phyloP scores from a whole-genome alignment of 2,888 invertebrate genomes.

The Rotaria magnacalcarata region DNA sequence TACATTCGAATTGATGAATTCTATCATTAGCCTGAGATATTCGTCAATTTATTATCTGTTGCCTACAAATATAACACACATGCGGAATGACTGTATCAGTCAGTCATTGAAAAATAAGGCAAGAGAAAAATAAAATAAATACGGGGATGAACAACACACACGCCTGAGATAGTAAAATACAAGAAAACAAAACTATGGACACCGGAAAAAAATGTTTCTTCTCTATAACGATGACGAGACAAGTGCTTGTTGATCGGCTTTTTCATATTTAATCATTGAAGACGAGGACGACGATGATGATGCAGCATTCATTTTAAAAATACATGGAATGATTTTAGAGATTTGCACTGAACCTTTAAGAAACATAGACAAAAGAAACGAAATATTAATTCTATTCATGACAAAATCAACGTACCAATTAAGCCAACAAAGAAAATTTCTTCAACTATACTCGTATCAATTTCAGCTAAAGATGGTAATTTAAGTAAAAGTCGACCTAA shows the following conservation, averaged over 20 bases:
- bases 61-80: neutral
- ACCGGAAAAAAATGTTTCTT: neutral
- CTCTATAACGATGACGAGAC: neutral
- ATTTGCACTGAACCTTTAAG: neutral
- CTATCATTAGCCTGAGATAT: neutral
- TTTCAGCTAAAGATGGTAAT: conserved; percentile 40
- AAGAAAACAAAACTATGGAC: neutral
- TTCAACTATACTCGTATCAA: conserved; percentile 44
- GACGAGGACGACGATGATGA: neutral
- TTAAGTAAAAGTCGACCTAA: conserved; percentile 40
- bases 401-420: conserved; percentile 16
- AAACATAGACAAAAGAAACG: neutral
- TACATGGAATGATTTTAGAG: conserved; percentile 9
- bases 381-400: neutral
- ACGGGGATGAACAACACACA: conserved; percentile 5
- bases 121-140: conserved; percentile 1
- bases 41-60: neutral
- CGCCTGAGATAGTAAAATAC: neutral
- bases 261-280: neutral
- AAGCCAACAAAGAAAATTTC: conserved; percentile 44
- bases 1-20: neutral
- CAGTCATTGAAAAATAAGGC: neutral
- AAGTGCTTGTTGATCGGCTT: neutral
- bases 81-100: neutral
- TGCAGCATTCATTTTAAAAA: neutral